Base-by-base conservation (phyloP, 2,113 vertebrate genomes). In the Penelope pileata region DNA sequence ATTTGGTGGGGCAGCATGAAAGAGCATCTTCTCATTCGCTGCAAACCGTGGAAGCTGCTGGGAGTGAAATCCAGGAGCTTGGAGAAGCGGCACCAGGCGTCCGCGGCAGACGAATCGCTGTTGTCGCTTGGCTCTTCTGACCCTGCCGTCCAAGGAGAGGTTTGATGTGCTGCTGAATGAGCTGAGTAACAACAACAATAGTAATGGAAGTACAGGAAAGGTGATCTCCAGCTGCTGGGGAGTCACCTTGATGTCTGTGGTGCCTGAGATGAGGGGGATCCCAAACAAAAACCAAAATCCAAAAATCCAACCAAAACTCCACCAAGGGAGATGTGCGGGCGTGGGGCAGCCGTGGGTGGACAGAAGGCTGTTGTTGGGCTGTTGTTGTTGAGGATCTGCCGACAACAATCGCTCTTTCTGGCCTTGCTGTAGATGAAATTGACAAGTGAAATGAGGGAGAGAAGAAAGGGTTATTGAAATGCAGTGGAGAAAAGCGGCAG, bases 61-160 rank as follows among this genome's bases (percentile, higher is more conserved):
- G 62, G 38, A 16, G 22, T 84, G 4, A 43, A 23, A 22, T n/a
- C 38, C 45, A 12, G 27, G 30, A 4, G 3, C n/a, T 51, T 4
- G 43, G n/a, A 47, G 23, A 67, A 60, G 34, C 47, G 2, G 3
- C 18, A 0, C 8, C 12, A 6, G 47, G 75, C 6, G 36, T 32
- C 83, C 69, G 3, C 29, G 32, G 47, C 7, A 27, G 79, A 32
- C 1, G 12, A 6, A 12, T 43, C 17, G 13, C 0, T 1, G 2
- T 5, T 5, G 36, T 15, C 16, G 40, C 1, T 2, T 2, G 54
- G 77, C 1, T 32, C 18, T 13, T 48, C 34, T 15, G n/a, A 3
- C 0, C 0, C 32, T 3, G 8, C 30, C 27, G 3, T 2, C 56
- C 14, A 36, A 24, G 4, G 4, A 38, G 76, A 36, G 58, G 45